These are phyloP conservation scores for Otolemur crassicaudatus DNA, from an alignment of 2,797 vertebrate genomes.

Conservation along the genomic window DNA sequence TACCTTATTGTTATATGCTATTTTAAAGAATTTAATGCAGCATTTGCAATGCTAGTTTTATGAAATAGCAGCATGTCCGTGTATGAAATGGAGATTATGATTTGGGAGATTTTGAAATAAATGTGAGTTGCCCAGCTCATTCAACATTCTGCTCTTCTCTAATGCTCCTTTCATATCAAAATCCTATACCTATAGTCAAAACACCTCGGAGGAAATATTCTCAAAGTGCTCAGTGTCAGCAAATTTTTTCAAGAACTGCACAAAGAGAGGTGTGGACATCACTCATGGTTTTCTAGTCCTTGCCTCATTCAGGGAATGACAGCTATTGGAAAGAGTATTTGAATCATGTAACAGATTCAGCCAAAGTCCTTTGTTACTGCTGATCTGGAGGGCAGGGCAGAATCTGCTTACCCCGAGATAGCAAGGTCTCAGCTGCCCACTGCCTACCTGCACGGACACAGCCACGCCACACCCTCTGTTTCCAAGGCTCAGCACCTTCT, in stretches of 20 bases:
- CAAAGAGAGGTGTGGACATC: neutral
- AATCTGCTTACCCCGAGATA: neutral
- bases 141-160: neutral
- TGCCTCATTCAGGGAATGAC: neutral
- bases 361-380: neutral
- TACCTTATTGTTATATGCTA: neutral
- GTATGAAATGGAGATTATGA: neutral
- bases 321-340: neutral
- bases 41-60: neutral
- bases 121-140: neutral
- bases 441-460: neutral
- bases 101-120: neutral
- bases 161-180: neutral
- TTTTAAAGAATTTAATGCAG: constrained; percentile 1
- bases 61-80: neutral
- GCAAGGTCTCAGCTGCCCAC: neutral
- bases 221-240: neutral
- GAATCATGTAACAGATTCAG: neutral
- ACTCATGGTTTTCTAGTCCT: neutral
- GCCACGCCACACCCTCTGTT: neutral
- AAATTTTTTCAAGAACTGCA: neutral
- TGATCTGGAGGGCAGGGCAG: neutral
- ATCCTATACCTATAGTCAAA: neutral
- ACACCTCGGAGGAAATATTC: neutral
- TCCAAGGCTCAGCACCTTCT: neutral